Evolutionary conservation across 2,113 vertebrate genomes (phyloP), one percentile per base, ranked within the genome.

Genomic region (Psophia crepitans): DNA sequence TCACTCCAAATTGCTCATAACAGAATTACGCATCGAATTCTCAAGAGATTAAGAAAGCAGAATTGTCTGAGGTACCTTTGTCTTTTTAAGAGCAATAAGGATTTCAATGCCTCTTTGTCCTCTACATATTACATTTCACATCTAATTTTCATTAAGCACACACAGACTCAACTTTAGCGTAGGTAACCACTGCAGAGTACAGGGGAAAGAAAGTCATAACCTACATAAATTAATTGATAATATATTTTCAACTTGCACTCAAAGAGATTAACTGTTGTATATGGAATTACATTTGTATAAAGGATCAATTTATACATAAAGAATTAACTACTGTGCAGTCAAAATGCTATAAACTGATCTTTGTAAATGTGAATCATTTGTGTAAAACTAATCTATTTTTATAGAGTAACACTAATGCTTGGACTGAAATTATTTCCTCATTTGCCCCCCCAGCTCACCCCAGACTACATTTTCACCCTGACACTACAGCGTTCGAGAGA

Each of bases 71-170:
- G 53, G 90, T 81, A 90, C 78, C 73, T 95, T 87, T 81, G 95
- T 94, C 80, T 96, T 86, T 96, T 88, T 80, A 93, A 90, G 53
- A 96, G 90, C 58, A 79, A 84, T 49, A 84, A 83, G 35, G 77
- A 68, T 77, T 86, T 95, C 95, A 94, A 89, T 94, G 95, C 90
- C 81, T 84, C 86, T 96, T 94, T 96, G 73, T 93, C 82, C 78
- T 77, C 68, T 26, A 44, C 81, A 49, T 93, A 95, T 95, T 96
- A 94, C 76, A 89, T 97, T 98, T 97, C 95, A 80, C 79, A 83
- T 91, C 81, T 95, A 93, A 84, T 88, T 95, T 95, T 94, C 93
- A 93, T 94, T 96, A 96, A 88, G 70, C 54, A 83, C 80, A 94
- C 48, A 81, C 73, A 4, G 7, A 92, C 79, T 90, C 74, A 96